Evolutionary conservation across 2,797 vertebrate genomes (phyloP).

Genomic region (Holocentrus rufus): DNA sequence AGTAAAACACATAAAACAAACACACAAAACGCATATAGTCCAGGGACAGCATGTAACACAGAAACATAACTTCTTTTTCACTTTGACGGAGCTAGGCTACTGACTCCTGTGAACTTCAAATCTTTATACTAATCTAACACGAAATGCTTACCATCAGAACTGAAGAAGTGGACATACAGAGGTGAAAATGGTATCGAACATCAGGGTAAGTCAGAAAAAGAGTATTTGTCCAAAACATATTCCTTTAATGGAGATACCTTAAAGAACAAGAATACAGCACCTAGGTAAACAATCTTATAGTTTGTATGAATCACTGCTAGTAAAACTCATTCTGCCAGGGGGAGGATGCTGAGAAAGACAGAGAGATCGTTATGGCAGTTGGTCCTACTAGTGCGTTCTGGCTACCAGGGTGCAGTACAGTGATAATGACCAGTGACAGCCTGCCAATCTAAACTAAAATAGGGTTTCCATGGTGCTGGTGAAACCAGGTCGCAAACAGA

Average conservation of each 20-base stretch:
- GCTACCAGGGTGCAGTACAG: constrained; percentile 28
- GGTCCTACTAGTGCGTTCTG: constrained; percentile 31
- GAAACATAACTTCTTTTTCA: too few species aligned
- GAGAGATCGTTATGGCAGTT: constrained; percentile 17
- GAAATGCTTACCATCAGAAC: too few species aligned
- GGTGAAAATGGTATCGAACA: too few species aligned
- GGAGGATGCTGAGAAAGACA: constrained; percentile 28
- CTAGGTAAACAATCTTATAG: constrained; percentile 36
- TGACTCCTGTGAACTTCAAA: too few species aligned
- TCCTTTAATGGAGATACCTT: neutral
- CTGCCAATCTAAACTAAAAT: constrained; percentile 63
- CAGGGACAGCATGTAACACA: neutral
- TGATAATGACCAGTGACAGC: constrained; percentile 62
- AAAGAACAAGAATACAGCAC: constrained; percentile 45
- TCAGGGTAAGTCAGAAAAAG: too few species aligned
- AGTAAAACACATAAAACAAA: neutral
- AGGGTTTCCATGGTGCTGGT: constrained; percentile 63
- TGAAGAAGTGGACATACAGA: too few species aligned
- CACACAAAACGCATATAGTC: neutral
- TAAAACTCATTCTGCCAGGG: constrained; percentile 33
- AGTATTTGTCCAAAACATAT: too few species aligned
- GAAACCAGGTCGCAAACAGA: constrained; percentile 59
- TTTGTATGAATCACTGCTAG: constrained; percentile 48
- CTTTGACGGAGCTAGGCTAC: too few species aligned
- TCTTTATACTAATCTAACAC: too few species aligned